A percentile compares a stretch with the other conserved stretches of the same genome.
These are phyloP conservation scores for Notocelia uddmanniana DNA, from an alignment of 2,888 invertebrate species.

Conservation along the genomic window DNA sequence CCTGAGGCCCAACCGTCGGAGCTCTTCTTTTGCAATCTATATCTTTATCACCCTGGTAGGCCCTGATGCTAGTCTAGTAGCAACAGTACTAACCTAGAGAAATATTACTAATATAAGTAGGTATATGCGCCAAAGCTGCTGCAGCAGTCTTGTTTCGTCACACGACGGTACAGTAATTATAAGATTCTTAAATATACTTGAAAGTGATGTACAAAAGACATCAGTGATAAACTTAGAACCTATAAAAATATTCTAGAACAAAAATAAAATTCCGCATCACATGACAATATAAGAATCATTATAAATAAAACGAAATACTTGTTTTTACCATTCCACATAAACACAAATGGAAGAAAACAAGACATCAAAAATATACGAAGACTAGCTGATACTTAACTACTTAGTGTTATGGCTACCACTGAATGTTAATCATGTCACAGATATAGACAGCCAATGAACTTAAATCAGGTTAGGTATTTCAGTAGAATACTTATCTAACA, in stretches of 20 bases:
- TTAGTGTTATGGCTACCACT: background rate
- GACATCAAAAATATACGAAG: slow-evolving; percentile 18
- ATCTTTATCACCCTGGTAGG: too few relatives aligned
- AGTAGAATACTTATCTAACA: too few relatives aligned
- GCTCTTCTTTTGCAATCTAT: too few relatives aligned
- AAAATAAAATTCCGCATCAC: slow-evolving; percentile 2
- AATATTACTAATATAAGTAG: background rate
- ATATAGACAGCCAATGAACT: too few relatives aligned
- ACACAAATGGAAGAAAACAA: slow-evolving; percentile 2
- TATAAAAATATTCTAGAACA: background rate
- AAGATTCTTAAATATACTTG: background rate
- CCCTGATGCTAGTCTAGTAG: too few relatives aligned
- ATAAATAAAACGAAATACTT: slow-evolving; percentile 9
- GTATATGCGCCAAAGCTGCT: background rate
- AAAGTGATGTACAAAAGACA: slow-evolving; percentile 6
- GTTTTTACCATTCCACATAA: background rate
- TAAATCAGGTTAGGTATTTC: too few relatives aligned
- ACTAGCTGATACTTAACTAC: slow-evolving; percentile 17
- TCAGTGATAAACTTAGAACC: background rate
- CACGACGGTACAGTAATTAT: background rate
- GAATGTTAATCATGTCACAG: slow-evolving; percentile 8
- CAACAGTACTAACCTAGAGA: too few relatives aligned
- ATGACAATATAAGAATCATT: slow-evolving; percentile 18
- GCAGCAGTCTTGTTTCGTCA: slow-evolving; percentile 7
- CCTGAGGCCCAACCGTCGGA: too few relatives aligned